Evolutionary conservation across 2,797 vertebrate genomes (phyloP).

Genomic region (Gorsachius magnificus): DNA sequence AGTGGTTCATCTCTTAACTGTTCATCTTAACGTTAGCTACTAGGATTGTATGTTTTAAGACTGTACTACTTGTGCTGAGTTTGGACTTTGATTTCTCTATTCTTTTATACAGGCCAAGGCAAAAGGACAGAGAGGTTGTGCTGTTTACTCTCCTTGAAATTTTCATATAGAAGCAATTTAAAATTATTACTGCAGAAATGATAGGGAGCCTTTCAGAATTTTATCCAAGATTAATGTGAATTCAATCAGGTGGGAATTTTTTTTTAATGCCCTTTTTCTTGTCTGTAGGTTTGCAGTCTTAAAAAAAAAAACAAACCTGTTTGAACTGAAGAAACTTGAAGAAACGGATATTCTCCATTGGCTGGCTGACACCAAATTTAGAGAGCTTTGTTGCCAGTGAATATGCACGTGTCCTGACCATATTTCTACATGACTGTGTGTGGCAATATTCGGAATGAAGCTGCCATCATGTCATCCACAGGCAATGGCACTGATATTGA

Average conservation of each 20-base stretch:
- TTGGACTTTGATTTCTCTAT: neutral
- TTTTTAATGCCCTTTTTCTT: neutral
- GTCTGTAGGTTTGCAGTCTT: neutral
- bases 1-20: neutral
- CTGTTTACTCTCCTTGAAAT: neutral
- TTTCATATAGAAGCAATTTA: neutral
- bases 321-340: neutral
- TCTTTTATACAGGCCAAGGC: neutral
- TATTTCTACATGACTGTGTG: neutral
- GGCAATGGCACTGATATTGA: constrained; percentile 74
- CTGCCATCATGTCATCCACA: constrained; percentile 77
- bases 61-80: neutral
- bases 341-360: neutral
- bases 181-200: neutral
- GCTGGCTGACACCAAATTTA: neutral
- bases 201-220: neutral
- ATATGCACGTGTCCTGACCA: neutral
- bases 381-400: neutral
- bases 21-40: neutral
- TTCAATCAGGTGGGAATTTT: neutral
- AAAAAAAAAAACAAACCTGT: neutral
- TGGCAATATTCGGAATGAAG: constrained; percentile 59
- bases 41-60: neutral
- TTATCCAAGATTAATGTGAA: neutral
- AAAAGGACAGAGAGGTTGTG: neutral